Evolutionary conservation across 2,797 vertebrate genomes (phyloP), one percentile per base, ranked within the genome.

Genomic region (Gambusia yucatana): DNA sequence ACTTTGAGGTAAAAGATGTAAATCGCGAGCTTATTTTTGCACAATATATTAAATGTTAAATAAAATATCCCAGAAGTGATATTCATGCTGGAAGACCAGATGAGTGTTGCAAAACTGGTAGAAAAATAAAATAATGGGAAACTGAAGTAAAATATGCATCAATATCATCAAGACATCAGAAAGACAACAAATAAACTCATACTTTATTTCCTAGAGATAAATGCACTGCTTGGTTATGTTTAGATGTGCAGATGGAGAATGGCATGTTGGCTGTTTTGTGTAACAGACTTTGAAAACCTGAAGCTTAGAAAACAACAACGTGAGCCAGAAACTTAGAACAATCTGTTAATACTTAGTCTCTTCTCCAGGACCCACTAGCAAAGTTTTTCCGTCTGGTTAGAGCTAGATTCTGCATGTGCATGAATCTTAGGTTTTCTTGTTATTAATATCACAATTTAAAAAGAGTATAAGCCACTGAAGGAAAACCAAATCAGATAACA

Each of bases 241-340:
- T 43, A 70, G 67, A 70, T 16, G 67, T 44, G n/a, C 67, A 70
- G 67, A 70, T 70, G 43, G 67, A 70, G 67, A 22, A 70, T 28
- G 25, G n/a, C 41, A 39, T 41, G 22, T n/a, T 55, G 43, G 20
- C 33, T 52, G 30, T 55, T 39, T 55, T 46, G 25, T 28, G n/a
- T 55, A 55, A 55, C 22, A n/a, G 22, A 55, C 33, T 39, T 52
- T 73, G 47, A 20, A 73, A 52, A 30, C 47, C 67, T 70, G 43
- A 70, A 70, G 67, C 67, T 70, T 28, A 70, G n/a, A n/a, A 70
- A 70, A 70, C n/a, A 44, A 25, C 22, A 70, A 20, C 2, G 0
- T 28, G 67, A 28, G 67, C 67, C 67, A 70, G 67, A 70, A 70
- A 70, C 25, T 46, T 70, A 46, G n/a, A 46, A 44, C 67, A 70